Evolutionary conservation across 2,888 invertebrate species (phyloP), one percentile per base, ranked within the genome.

Genomic region (Euplexia lucipara): DNA sequence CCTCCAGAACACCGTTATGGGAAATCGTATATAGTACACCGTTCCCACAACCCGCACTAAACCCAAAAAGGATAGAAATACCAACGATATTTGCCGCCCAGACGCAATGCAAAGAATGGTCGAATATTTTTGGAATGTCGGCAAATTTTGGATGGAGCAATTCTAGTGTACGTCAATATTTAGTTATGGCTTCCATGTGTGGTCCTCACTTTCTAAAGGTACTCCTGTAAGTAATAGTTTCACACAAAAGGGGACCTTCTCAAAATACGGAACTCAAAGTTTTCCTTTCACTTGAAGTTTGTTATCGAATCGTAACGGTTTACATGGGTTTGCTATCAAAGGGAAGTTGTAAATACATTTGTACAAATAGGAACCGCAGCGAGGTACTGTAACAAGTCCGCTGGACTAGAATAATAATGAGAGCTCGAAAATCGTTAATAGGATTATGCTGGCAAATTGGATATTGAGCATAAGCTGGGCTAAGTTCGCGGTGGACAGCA

Each of bases 401-500:
- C 56, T 64, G 62, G 68, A 79, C 68, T 76, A 68, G 69, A 85
- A 89, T 86, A 86, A 86, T 90, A 91, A 91, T 88, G 86, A 87
- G 86, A 82, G 82, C 83, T 88, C 84, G 83, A 90, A 90, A 92
- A 91, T 90, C 89, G 88, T 89, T 92, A 92, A 93, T 88, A 87
- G 92, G 92, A 93, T 93, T 91, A 91, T 90, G 84, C 79, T 83
- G 75, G 88, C 87, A 91, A 94, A 94, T 92, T 93, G 92, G 92
- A 92, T 93, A 93, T 92, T 88, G 91, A 89, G 84, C 83, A 88
- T 91, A 92, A 93, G 88, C 91, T 87, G 75, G 83, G 83, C 82
- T 90, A 91, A 93, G 91, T 91, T 88, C 80, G 90, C 82, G 90
- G 92, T 91, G 91, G 92, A 91, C 92, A 87, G 89, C 89, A 89